phyloP scores from a whole-genome alignment of 2,797 vertebrate species.

The Falco concolor region DNA sequence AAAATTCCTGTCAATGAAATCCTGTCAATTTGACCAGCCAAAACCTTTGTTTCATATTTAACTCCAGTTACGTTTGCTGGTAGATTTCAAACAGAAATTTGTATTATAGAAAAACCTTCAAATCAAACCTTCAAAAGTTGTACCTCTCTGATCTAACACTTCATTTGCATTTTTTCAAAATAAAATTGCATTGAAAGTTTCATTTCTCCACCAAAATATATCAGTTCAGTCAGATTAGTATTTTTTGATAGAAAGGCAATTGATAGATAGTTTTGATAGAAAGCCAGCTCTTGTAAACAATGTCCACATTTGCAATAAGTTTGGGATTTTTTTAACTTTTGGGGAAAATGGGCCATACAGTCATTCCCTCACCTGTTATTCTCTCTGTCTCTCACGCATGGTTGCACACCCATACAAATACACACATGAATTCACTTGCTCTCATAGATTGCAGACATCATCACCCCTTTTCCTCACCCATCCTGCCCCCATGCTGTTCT shows the following conservation, averaged over 20 bases:
- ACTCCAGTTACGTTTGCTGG: not conserved
- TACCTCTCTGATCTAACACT: not conserved
- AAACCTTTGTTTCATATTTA: not conserved
- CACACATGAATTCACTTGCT: not conserved
- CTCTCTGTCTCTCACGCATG: accelerated
- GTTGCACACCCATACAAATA: not conserved
- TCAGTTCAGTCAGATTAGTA: not conserved
- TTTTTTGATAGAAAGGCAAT: not conserved
- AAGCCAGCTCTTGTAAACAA: not conserved
- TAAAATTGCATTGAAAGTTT: not conserved
- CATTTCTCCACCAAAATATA: not conserved
- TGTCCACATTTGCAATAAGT: not conserved
- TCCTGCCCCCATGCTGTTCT: not conserved
- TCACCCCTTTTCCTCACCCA: not conserved
- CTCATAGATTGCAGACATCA: not conserved
- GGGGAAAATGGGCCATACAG: too few relatives aligned
- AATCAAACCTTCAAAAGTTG: too few relatives aligned
- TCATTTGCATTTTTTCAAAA: not conserved
- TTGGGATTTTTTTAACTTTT: not conserved
- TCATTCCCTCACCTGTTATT: not conserved
- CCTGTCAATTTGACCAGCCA: not conserved
- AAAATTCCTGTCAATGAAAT: not conserved
- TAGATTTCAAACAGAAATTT: not conserved
- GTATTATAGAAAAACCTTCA: not conserved
- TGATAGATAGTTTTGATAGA: too few relatives aligned